Percentiles rank a stretch among this genome's conserved stretches.
These are phyloP conservation scores for Ooceraea biroi DNA, from an alignment of 1,140 invertebrate species.

Conservation along the genomic window DNA sequence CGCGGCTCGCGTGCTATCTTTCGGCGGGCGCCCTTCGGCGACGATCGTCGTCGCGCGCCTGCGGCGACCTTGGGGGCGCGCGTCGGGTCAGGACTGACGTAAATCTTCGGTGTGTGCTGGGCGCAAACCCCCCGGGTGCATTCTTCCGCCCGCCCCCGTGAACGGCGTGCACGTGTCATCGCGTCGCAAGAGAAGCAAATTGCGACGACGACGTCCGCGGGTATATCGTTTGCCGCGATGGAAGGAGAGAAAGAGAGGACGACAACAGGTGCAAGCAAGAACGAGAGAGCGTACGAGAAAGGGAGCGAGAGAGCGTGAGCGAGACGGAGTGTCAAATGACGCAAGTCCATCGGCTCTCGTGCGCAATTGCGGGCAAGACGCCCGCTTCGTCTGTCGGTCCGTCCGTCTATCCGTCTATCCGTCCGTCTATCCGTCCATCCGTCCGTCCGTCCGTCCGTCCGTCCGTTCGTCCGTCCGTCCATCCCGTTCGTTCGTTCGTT, in stretches of 20 bases:
- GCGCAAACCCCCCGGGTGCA: conserved; percentile 68
- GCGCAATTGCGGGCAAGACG: conserved; percentile 60
- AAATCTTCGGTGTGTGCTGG: conserved; percentile 66
- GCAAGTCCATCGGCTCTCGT: conserved; percentile 58
- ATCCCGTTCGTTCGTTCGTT: background rate
- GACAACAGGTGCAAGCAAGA: background rate
- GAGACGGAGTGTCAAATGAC: conserved; percentile 56
- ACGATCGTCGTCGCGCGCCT: conserved; percentile 45
- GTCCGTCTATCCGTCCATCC: background rate
- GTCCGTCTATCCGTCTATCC: background rate
- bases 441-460: background rate
- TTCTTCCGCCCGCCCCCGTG: conserved; percentile 72
- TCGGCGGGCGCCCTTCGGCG: conserved; percentile 54
- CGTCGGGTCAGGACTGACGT: conserved; percentile 74
- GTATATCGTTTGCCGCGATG: conserved; percentile 29
- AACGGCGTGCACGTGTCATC: conserved; percentile 71
- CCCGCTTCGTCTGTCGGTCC: conserved; percentile 8
- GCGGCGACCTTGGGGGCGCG: conserved; percentile 66
- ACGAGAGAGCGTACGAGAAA: too few species aligned
- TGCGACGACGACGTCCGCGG: conserved; percentile 54
- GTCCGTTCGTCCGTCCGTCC: background rate
- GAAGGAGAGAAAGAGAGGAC: conserved; percentile 1
- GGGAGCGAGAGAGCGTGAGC: conserved; percentile 7
- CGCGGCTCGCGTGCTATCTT: conserved; percentile 29
- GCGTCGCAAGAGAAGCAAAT: conserved; percentile 58